Base-by-base conservation (phyloP, 2,113 vertebrate species). In the Catharus bicknelli region DNA sequence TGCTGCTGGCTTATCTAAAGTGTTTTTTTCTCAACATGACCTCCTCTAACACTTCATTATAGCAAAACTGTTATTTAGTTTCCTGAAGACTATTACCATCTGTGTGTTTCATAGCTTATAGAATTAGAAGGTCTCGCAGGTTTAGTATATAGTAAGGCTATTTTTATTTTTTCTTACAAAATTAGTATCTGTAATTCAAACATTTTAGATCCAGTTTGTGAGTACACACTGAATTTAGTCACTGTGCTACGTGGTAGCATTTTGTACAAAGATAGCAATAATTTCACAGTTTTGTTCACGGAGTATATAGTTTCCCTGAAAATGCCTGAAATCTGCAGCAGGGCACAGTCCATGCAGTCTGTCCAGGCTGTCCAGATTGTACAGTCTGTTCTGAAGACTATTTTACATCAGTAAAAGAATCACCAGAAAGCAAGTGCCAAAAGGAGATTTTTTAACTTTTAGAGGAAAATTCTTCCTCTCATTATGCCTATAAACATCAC, bases 1-100 rank as follows among this genome's bases (percentile, higher is more conserved):
- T 42, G 11, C 13, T n/a, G 23, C 27, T 90, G 83, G 83, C 66
- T 94, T 95, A 78, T 40, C 61, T 90, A 57, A 78, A 88, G 48
- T n/a, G 40, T 9, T 86, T 94, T 94, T 78, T 38, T 38, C 83
- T 95, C 80, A 84, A 76, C 18, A 48, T 2, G 25, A 91, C 78
- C 87, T 77, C 36, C 30, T 95, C 54, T 74, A 86, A 91, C 80
- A 88, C 58, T 76, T 96, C 55, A 87, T 92, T 93, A 93, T 47
- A 77, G 58, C 17, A 93, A 94, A 95, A 59, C 6, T 87, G 12
- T 72, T 85, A 27, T 64, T 66, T 91, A 29, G 55, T 75, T 94
- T 93, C 51, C 55, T 70, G 20, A 92, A 90, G 59, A 42, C 36
- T 75, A 16, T 93, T 94, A 47, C 53, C 62, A 79, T 80, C 69